These are phyloP conservation scores for Apaloderma vittatum DNA, from an alignment of 2,113 vertebrate species.

Conservation along the genomic window DNA sequence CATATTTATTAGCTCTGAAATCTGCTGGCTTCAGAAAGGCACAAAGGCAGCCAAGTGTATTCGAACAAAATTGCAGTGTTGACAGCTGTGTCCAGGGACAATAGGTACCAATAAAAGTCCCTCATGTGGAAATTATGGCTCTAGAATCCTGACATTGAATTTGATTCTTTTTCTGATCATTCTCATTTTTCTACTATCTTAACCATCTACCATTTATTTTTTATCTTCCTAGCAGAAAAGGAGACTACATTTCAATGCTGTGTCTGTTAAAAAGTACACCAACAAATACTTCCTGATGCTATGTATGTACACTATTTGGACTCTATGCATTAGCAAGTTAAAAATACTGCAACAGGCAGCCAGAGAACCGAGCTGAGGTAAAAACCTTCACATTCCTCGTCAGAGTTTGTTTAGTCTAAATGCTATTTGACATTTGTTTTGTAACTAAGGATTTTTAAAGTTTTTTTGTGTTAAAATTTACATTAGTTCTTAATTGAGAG, in stretches of 20 bases:
- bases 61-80: constrained; percentile 5
- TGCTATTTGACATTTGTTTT: not conserved
- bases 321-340: not conserved
- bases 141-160: not conserved
- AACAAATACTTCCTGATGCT: not conserved
- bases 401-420: not conserved
- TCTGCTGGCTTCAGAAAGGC: constrained; percentile 23
- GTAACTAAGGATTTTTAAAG: not conserved
- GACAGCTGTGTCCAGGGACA: constrained; percentile 13
- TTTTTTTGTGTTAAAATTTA: not conserved
- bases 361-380: not conserved
- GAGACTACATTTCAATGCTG: not conserved
- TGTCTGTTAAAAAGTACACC: not conserved
- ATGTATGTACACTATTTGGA: not conserved
- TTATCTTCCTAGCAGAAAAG: not conserved
- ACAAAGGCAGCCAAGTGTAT: not conserved
- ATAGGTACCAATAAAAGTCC: not conserved
- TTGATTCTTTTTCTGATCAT: not conserved
- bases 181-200: not conserved
- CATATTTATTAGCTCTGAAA: constrained; percentile 35
- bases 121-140: constrained; percentile 14
- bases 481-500: not conserved
- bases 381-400: not conserved
- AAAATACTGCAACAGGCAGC: not conserved
- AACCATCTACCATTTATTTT: not conserved